phyloP scores from a whole-genome alignment of 2,888 invertebrate species.

The Actias luna region DNA sequence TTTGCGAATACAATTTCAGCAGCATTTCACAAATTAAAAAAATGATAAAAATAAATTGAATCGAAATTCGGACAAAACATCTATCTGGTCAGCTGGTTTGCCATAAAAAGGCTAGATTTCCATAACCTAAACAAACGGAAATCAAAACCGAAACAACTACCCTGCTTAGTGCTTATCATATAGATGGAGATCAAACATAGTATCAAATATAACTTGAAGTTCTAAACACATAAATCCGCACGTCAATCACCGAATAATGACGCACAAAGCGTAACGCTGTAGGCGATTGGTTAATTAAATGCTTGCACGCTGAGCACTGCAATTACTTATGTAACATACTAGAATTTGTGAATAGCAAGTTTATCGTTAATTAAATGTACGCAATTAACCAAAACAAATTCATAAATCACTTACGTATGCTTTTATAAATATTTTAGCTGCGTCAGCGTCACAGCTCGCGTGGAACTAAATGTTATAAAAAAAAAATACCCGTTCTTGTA shows the following conservation, averaged over 20 bases:
- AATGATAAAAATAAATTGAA: too few species aligned
- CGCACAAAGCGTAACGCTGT: constrained; percentile 30
- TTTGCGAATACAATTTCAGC: too few species aligned
- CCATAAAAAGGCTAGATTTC: too few species aligned
- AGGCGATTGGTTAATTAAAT: constrained; percentile 56
- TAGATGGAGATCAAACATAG: neutral
- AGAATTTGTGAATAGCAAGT: neutral
- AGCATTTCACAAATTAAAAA: too few species aligned
- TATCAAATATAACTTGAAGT: neutral
- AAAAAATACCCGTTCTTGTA: too few species aligned
- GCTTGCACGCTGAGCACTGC: constrained; percentile 27
- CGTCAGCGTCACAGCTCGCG: neutral
- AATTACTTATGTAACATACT: constrained; percentile 15
- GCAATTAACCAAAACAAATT: too few species aligned
- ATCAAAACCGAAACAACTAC: too few species aligned
- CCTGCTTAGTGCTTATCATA: neutral
- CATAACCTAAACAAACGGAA: too few species aligned
- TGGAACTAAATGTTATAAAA: too few species aligned
- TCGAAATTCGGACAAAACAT: too few species aligned
- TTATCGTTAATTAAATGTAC: neutral
- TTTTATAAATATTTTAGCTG: neutral
- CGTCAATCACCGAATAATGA: constrained; percentile 36
- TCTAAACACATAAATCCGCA: constrained; percentile 23
- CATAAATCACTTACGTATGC: too few species aligned
- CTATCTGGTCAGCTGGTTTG: too few species aligned